Conservation (phyloP, 64 coral and sea anemone genomes). For the Orbicella faveolata region DNA sequence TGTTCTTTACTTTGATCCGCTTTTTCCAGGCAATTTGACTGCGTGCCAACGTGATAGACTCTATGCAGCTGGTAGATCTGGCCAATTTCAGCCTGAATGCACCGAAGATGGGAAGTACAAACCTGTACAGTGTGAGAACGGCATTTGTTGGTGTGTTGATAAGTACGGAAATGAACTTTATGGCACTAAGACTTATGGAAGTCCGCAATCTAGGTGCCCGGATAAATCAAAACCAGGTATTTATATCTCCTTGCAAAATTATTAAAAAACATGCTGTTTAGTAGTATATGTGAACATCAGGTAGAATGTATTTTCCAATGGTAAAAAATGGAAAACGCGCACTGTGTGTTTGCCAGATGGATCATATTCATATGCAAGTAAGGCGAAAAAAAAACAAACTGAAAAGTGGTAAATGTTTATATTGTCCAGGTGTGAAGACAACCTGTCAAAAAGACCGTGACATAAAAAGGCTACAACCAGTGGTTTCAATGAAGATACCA, state of each 20-base stretch:
- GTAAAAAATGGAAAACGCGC: too few species aligned
- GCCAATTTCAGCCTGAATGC: slow-evolving; percentile 44
- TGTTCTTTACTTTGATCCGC: background rate
- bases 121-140: slow-evolving; percentile 35
- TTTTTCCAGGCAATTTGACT: slow-evolving; percentile 38
- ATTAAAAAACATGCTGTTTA: too few species aligned
- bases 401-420: background rate
- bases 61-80: slow-evolving; percentile 39
- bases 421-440: background rate
- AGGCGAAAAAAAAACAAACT: background rate
- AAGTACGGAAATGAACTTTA: slow-evolving; percentile 54
- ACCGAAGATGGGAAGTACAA: slow-evolving; percentile 36
- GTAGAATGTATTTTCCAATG: too few species aligned
- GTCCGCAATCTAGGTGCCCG: slow-evolving; percentile 35
- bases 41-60: slow-evolving; percentile 44
- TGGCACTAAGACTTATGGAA: slow-evolving; percentile 54
- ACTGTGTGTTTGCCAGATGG: too few species aligned
- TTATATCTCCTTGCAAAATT: background rate
- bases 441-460: slow-evolving; percentile 18
- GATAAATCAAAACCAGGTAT: slow-evolving; percentile 54
- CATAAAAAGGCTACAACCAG: slow-evolving; percentile 1
- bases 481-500: slow-evolving; percentile 26
- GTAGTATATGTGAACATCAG: too few species aligned
- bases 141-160: slow-evolving; percentile 65
- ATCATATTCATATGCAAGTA: too few species aligned